Percentiles rank a stretch among this genome's conserved stretches.
Conservation (phyloP, 2,797 vertebrate genomes). For the Masticophis lateralis region DNA sequence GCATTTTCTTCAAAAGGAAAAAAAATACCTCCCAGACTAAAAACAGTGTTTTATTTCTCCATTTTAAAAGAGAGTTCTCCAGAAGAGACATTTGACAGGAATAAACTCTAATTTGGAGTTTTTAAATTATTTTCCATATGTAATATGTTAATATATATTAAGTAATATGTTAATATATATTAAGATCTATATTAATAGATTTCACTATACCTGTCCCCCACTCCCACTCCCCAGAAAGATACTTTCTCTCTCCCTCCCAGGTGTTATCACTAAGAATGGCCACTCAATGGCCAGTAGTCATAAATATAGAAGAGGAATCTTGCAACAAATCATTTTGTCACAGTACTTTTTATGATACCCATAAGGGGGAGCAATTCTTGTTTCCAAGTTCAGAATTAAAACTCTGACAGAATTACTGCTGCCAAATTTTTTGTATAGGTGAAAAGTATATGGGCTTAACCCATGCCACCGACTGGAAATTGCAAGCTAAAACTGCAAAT, state of each 20-base stretch:
- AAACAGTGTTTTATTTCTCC: conserved; percentile 24
- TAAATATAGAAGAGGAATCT: background rate
- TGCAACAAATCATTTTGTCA: background rate
- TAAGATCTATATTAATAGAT: background rate
- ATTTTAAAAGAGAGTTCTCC: background rate
- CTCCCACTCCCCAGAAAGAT: background rate
- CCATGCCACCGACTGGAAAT: no score
- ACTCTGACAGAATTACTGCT: background rate
- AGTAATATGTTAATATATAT: conserved; percentile 13
- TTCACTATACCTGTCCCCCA: background rate
- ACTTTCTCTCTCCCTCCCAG: background rate
- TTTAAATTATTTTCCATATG: background rate
- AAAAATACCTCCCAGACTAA: background rate
- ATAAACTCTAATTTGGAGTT: background rate
- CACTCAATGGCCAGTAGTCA: background rate
- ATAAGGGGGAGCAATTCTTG: background rate
- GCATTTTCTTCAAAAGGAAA: background rate
- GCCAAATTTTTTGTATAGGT: background rate
- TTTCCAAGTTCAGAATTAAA: background rate
- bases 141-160: conserved; percentile 15
- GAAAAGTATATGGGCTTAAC: background rate
- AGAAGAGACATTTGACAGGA: background rate
- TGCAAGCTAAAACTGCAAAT: background rate
- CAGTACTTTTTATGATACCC: background rate
- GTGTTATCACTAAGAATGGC: background rate